phyloP scores from a whole-genome alignment of 2,888 invertebrate genomes.

The Diplazon laetatorius region DNA sequence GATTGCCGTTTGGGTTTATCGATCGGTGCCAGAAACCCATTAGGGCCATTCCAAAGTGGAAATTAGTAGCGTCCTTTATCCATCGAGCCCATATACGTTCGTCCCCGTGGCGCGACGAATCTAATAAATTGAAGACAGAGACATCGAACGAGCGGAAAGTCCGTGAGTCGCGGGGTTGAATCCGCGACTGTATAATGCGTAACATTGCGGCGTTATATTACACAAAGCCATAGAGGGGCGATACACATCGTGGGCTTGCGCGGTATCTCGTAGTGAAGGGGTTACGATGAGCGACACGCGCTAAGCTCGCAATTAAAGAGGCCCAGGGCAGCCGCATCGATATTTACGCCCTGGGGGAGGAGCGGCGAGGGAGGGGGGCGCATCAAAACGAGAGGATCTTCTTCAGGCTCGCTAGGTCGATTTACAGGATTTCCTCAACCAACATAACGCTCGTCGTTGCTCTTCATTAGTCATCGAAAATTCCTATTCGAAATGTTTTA shows the following conservation, averaged over 20 bases:
- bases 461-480: conserved; percentile 60
- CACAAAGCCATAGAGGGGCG: conserved; percentile 22
- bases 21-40: conserved; percentile 25
- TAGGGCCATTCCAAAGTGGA: conserved; percentile 38
- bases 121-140: conserved; percentile 70
- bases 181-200: conserved; percentile 44
- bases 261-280: conserved; percentile 69
- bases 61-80: conserved; percentile 56
- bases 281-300: conserved; percentile 75
- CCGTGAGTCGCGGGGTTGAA: too few species aligned
- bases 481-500: too few species aligned
- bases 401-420: conserved; percentile 49
- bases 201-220: conserved; percentile 17
- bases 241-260: not conserved
- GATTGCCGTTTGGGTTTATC: conserved; percentile 35
- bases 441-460: conserved; percentile 30
- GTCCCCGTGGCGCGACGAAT: conserved; percentile 65
- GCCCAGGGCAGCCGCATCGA: conserved; percentile 45
- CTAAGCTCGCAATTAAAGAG: conserved; percentile 74
- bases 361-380: too few species aligned
- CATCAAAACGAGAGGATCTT: too few species aligned
- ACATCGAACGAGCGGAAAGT: conserved; percentile 44
- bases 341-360: conserved; percentile 6
- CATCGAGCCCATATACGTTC: conserved; percentile 47
- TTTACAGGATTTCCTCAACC: conserved; percentile 49